phyloP scores from a whole-genome alignment of 2,113 vertebrate species.

The Mormoops blainvillei region DNA sequence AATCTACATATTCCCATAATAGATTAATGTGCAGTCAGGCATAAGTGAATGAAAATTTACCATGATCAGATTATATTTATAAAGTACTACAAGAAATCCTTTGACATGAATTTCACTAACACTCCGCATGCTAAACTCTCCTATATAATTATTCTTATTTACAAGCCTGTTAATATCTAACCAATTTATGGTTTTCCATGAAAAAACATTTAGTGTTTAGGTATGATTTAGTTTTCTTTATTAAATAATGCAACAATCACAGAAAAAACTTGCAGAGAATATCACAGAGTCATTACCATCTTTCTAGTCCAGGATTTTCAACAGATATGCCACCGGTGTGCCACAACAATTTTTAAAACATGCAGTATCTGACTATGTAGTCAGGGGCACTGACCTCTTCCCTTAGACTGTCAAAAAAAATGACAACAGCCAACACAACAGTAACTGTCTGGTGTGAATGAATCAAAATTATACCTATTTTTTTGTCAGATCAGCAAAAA shows the following conservation, averaged over 20 bases:
- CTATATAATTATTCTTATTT: background rate
- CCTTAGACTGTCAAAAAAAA: background rate
- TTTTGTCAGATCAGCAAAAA: background rate
- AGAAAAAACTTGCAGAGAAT: slow-evolving; percentile 2
- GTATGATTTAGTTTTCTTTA: background rate
- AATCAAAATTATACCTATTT: background rate
- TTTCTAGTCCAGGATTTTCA: background rate
- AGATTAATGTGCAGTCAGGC: slow-evolving; percentile 17
- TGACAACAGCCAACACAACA: background rate
- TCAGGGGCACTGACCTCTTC: background rate
- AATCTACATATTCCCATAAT: background rate
- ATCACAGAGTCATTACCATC: slow-evolving; percentile 26
- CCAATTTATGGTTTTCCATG: background rate
- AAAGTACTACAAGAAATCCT: background rate
- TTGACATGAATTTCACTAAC: slow-evolving; percentile 9
- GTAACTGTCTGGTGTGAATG: background rate
- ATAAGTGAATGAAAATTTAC: background rate
- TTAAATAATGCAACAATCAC: slow-evolving; percentile 11
- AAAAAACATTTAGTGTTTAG: background rate
- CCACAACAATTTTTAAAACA: background rate
- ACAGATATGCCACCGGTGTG: background rate
- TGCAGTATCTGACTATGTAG: too few relatives aligned
- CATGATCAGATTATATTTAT: slow-evolving; percentile 1
- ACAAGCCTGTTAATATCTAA: background rate
- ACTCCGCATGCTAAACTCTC: slow-evolving; percentile 15